phyloP scores from a whole-genome alignment of 2,888 invertebrate species.

The Apomyelois bistriatella region DNA sequence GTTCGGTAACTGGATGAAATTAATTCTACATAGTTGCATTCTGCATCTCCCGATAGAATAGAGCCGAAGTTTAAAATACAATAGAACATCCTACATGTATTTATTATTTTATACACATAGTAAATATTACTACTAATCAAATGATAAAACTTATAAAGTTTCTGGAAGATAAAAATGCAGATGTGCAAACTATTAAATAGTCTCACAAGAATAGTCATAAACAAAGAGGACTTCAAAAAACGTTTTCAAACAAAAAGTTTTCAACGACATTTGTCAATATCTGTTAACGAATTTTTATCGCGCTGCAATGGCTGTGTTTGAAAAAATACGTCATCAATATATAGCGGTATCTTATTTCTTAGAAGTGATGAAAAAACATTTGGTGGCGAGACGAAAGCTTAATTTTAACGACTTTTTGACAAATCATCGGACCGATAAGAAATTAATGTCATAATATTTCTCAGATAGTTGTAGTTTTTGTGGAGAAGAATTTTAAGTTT shows the following conservation, averaged over 20 bases:
- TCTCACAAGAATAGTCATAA: too few relatives aligned
- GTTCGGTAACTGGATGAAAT: conserved; percentile 47
- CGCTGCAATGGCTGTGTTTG: conserved; percentile 41
- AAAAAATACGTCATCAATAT: conserved; percentile 43
- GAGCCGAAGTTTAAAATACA: background rate
- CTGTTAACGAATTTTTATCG: conserved; percentile 2
- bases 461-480: background rate
- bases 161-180: too few relatives aligned
- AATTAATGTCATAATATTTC: background rate
- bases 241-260: too few relatives aligned
- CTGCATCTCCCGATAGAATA: conserved; percentile 31
- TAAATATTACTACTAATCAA: too few relatives aligned
- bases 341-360: conserved; percentile 45
- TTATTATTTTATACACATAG: background rate
- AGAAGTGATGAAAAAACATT: conserved; percentile 47
- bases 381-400: conserved; percentile 36
- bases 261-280: too few relatives aligned
- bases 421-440: conserved; percentile 6
- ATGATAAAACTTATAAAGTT: too few relatives aligned
- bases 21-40: conserved; percentile 46
- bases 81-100: background rate
- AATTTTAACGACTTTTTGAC: conserved; percentile 3
- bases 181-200: too few relatives aligned
- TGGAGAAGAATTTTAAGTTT: too few relatives aligned
- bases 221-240: too few relatives aligned